Evolutionary conservation across 2,797 vertebrate genomes (phyloP).

Genomic region (Falco berigora): DNA sequence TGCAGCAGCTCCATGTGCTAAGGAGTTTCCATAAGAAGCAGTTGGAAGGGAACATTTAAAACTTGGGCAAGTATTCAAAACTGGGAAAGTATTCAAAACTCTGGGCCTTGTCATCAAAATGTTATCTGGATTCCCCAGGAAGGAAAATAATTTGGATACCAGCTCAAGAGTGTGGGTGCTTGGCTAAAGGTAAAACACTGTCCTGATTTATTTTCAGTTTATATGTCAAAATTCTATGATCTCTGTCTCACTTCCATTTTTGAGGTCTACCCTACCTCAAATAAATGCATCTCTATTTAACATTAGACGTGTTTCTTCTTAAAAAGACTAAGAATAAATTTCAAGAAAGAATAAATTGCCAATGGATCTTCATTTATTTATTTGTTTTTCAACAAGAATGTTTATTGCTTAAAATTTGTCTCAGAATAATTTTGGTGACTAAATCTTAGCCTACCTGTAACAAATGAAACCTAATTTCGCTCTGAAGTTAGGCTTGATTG

Average conservation of each 20-base stretch:
- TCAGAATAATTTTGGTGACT: neutral
- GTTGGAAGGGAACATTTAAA: neutral
- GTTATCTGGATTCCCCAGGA: neutral
- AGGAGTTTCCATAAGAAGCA: neutral
- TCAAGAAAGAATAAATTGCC: neutral
- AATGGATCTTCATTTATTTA: neutral
- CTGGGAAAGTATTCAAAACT: neutral
- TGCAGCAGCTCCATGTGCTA: neutral
- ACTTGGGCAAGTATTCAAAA: neutral
- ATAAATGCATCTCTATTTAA: neutral
- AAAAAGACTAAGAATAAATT: neutral
- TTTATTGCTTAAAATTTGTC: neutral
- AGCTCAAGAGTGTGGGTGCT: neutral
- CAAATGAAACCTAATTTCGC: neutral
- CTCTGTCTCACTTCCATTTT: neutral
- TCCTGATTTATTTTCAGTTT: neutral
- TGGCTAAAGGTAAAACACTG: neutral
- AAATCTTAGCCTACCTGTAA: neutral
- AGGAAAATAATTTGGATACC: neutral
- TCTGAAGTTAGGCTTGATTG: neutral
- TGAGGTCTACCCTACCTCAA: neutral
- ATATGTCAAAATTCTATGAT: neutral
- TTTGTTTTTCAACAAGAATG: neutral
- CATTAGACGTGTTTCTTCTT: neutral
- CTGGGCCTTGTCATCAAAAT: neutral